Evolutionary conservation across 2,888 invertebrate species (phyloP).

Genomic region (Drosophila flavopinicola): DNA sequence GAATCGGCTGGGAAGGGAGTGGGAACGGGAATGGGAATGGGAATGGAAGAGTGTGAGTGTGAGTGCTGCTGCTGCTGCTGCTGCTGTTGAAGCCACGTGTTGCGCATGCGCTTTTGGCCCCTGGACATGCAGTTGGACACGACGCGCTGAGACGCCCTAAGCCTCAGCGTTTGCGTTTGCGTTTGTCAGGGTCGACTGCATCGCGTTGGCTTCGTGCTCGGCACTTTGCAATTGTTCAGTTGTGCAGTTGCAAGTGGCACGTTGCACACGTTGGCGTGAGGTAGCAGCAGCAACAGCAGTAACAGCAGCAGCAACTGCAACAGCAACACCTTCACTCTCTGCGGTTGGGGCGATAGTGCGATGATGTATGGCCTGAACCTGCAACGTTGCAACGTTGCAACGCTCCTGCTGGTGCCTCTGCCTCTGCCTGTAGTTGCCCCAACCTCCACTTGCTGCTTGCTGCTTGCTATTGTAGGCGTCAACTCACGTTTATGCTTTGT

Average conservation of each 20-base stretch:
- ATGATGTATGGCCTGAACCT: constrained; percentile 74
- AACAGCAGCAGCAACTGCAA: constrained; percentile 32
- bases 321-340: constrained; percentile 76
- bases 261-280: constrained; percentile 57
- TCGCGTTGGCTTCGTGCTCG: constrained; percentile 66
- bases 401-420: constrained; percentile 17
- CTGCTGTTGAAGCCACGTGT: constrained; percentile 75
- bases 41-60: constrained; percentile 26
- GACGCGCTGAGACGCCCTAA: constrained; percentile 60
- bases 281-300: constrained; percentile 29
- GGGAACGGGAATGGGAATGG: constrained; percentile 25
- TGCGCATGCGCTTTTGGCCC: constrained; percentile 80
- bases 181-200: constrained; percentile 78
- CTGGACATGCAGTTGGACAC: constrained; percentile 64
- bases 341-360: constrained; percentile 64
- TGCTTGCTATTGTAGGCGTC: constrained; percentile 77
- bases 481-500: constrained; percentile 81
- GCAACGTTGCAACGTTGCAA: constrained; percentile 37
- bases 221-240: constrained; percentile 72
- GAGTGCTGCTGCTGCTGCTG: constrained; percentile 29
- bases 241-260: constrained; percentile 51
- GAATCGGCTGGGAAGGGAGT: constrained; percentile 13
- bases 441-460: constrained; percentile 4
- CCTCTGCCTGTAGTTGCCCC: constrained; percentile 7
- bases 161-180: constrained; percentile 60